Base-by-base conservation (phyloP, 2,113 vertebrate species). In the Gasterosteus aculeatus region DNA sequence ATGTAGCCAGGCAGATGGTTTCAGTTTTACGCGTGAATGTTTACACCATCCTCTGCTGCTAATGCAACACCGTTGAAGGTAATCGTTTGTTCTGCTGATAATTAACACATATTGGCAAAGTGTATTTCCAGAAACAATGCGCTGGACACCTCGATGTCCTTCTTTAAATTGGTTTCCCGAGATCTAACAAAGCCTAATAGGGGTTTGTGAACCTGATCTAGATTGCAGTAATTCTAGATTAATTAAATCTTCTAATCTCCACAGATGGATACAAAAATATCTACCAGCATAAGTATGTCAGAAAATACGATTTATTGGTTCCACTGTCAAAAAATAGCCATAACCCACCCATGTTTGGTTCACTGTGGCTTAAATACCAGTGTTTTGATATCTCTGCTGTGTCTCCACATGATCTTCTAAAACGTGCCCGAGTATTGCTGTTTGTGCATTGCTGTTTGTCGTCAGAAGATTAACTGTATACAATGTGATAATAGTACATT, bases 361-460 rank as follows among this genome's bases (percentile, higher is more conserved):
- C 78, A 75, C 67, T 58, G 78, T 89, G 81, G 79, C 80, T 80
- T 72, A 41, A 79, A 79, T 81, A 79, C 41, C 77, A 75, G 75
- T 81, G 81, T 87, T 88, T 87, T 19, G 53, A 60, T 76, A 65
- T 85, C 72, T 82, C 86, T 62, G 84, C 87, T 87, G 85, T 92
- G 81, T 89, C 82, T 76, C 81, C 88, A 83, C 88, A 87, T 70
- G 73, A 81, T 78, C 80, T 86, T 75, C 75, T 66, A 77, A 78
- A 85, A 88, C 78, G 85, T 77, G 77, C 80, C 80, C 72, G 84
- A 90, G 81, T 89, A 89, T 91, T 83, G 87, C 83, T 88, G 88
- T 92, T 85, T 89, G 84, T 93, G 91, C 79, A 74, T 83, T 82
- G 81, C 84, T 69, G 86, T 86, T 84, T 82, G 85, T 91, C 75